phyloP scores from a whole-genome alignment of 2,888 invertebrate genomes.

The Chaetogeoica ovagalla region DNA sequence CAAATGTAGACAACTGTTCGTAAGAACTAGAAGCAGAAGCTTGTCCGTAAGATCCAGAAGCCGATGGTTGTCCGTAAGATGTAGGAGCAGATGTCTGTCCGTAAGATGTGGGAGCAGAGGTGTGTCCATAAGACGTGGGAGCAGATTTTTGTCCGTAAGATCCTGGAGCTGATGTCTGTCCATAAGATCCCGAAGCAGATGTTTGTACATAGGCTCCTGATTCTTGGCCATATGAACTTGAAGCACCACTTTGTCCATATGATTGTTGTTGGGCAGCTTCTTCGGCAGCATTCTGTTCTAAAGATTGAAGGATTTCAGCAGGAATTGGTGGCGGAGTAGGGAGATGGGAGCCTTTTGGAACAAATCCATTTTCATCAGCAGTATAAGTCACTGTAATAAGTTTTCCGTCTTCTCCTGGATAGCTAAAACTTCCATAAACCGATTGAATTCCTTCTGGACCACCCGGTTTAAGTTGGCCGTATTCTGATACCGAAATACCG shows the following conservation, averaged over 20 bases:
- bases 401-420: constrained; percentile 74
- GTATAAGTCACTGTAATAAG: constrained; percentile 66
- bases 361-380: constrained; percentile 72
- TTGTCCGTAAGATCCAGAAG: background rate
- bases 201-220: constrained; percentile 21
- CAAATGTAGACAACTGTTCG: constrained; percentile 14
- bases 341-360: constrained; percentile 58
- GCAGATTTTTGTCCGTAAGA: constrained; percentile 30
- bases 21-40: constrained; percentile 3
- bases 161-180: constrained; percentile 4
- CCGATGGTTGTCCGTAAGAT: constrained; percentile 17
- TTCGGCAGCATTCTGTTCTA: constrained; percentile 54
- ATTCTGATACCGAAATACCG: constrained; percentile 72
- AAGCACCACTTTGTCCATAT: constrained; percentile 29
- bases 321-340: constrained; percentile 58
- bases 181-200: constrained; percentile 16
- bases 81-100: constrained; percentile 9
- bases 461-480: constrained; percentile 70
- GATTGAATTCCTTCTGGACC: constrained; percentile 57
- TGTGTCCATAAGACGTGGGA: constrained; percentile 21
- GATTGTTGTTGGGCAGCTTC: constrained; percentile 54
- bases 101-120: constrained; percentile 27
- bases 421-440: constrained; percentile 63
- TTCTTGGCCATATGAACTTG: constrained; percentile 25
- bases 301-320: constrained; percentile 56